Percentiles rank a stretch among this genome's conserved stretches.
phyloP scores from a whole-genome alignment of 2,797 vertebrate species.

The Sylvia borin region DNA sequence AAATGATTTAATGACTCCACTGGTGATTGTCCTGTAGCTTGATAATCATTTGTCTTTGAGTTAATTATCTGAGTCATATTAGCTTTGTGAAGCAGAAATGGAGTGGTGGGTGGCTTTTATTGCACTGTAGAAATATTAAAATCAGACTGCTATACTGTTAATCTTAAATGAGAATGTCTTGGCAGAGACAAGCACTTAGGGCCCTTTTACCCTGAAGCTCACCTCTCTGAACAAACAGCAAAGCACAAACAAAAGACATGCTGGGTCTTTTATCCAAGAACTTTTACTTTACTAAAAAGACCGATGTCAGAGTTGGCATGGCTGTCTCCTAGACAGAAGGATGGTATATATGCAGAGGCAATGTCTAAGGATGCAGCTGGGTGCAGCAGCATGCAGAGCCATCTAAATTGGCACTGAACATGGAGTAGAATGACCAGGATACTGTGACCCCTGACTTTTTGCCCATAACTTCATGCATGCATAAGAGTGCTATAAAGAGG shows the following conservation, averaged over 20 bases:
- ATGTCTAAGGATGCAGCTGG: background rate
- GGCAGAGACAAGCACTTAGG: background rate
- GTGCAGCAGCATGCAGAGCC: background rate
- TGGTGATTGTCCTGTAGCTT: constrained; percentile 8
- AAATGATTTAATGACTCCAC: background rate
- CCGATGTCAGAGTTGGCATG: background rate
- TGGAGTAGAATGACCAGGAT: background rate
- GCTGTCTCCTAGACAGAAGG: background rate
- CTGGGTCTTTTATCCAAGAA: background rate
- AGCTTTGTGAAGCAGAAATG: background rate
- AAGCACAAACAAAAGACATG: background rate
- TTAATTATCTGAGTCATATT: constrained; percentile 39
- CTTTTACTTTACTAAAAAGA: background rate
- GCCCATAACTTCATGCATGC: background rate
- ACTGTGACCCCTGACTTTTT: background rate
- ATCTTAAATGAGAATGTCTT: background rate
- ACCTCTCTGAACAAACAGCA: background rate
- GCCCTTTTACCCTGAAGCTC: background rate
- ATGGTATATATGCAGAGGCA: background rate
- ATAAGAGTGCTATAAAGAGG: fast-evolving
- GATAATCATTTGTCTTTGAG: constrained; percentile 32
- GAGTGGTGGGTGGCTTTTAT: background rate
- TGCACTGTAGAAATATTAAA: background rate
- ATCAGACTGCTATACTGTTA: background rate
- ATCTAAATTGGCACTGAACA: background rate